phyloP scores from a whole-genome alignment of 2,888 invertebrate genomes.

The Heteromyza rotundicornis region DNA sequence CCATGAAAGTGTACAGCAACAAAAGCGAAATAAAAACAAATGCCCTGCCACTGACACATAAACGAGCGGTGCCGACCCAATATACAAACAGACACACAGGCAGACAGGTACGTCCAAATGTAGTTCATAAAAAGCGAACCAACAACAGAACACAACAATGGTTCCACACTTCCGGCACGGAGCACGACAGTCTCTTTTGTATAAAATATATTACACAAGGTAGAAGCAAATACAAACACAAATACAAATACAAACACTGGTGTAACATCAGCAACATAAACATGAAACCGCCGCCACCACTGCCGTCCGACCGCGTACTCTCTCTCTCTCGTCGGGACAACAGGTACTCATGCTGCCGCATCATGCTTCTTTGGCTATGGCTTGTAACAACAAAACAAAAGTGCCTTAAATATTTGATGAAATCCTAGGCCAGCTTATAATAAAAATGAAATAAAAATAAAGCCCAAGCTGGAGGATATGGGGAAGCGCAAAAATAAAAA shows the following conservation, averaged over 20 bases:
- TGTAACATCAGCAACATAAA: not conserved
- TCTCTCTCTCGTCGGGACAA: too few species aligned
- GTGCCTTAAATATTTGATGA: constrained; percentile 44
- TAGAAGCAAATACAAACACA: not conserved
- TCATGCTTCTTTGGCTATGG: not conserved
- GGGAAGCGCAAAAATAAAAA: not conserved
- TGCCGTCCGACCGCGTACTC: not conserved
- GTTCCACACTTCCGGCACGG: too few species aligned
- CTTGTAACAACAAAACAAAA: constrained; percentile 28
- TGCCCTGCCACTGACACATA: not conserved
- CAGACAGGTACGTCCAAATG: too few species aligned
- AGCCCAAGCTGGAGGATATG: not conserved
- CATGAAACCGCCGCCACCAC: not conserved
- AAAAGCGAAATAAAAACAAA: constrained; percentile 1
- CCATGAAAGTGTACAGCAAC: not conserved
- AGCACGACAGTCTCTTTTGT: not conserved
- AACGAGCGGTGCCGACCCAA: not conserved
- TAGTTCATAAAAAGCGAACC: not conserved
- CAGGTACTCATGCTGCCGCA: not conserved
- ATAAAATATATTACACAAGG: not conserved
- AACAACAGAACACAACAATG: not conserved
- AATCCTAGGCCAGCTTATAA: constrained; percentile 33
- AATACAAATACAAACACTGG: not conserved
- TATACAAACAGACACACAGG: too few species aligned
- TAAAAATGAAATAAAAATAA: constrained; percentile 24